Conservation (phyloP, 2,797 vertebrate species). For the Syndactyla subalaris region DNA sequence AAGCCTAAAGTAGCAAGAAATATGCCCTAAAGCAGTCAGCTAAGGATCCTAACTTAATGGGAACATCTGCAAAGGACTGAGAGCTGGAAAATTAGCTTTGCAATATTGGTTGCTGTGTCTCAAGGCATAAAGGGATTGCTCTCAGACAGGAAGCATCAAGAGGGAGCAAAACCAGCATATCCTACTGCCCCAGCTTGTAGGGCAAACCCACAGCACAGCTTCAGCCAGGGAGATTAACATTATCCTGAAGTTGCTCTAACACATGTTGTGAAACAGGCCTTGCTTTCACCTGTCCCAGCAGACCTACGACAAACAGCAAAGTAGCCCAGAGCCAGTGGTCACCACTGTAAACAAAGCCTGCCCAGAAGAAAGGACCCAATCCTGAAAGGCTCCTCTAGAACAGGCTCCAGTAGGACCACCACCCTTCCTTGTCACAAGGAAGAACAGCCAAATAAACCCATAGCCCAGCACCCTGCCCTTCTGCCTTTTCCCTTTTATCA, state of each 20-base stretch:
- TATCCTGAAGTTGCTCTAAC: not conserved
- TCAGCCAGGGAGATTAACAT: not conserved
- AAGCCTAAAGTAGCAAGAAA: conserved; percentile 45
- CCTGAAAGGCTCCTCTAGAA: not conserved
- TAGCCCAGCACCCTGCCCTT: too few species aligned
- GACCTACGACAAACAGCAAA: not conserved
- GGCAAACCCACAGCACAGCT: not conserved
- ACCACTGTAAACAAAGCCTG: not conserved
- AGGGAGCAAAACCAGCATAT: not conserved
- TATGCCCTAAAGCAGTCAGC: conserved; percentile 40
- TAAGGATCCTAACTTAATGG: conserved; percentile 34
- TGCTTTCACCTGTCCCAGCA: not conserved
- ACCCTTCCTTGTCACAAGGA: not conserved
- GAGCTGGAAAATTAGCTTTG: conserved; percentile 50
- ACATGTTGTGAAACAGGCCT: not conserved
- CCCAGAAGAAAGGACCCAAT: not conserved
- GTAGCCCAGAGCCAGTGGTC: not conserved
- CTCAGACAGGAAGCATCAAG: not conserved
- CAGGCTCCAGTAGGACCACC: rapidly evolving
- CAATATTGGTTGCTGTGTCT: not conserved
- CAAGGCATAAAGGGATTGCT: not conserved
- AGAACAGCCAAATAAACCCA: rapidly evolving
- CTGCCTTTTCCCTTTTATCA: not conserved
- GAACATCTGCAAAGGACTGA: conserved; percentile 43
- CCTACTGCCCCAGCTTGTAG: not conserved